Conservation (phyloP, 2,888 invertebrate species). For the Drosophila sordidapex region DNA sequence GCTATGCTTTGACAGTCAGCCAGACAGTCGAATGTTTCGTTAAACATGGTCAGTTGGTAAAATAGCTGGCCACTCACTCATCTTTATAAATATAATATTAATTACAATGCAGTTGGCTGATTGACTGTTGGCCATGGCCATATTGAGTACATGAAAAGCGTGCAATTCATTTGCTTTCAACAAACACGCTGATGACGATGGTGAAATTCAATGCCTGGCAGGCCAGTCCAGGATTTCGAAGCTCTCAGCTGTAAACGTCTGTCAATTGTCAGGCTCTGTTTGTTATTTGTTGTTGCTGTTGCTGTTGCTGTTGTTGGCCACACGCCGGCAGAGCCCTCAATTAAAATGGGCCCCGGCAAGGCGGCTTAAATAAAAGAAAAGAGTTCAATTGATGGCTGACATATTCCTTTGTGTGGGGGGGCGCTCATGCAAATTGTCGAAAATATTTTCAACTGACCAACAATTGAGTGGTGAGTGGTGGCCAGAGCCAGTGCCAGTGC, state of each 20-base stretch:
- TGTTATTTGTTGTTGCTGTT: slow-evolving; percentile 35
- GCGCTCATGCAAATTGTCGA: slow-evolving; percentile 78
- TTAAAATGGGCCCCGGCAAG: slow-evolving; percentile 69
- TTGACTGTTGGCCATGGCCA: slow-evolving; percentile 25
- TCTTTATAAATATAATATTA: slow-evolving; percentile 66
- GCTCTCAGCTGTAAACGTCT: slow-evolving; percentile 49
- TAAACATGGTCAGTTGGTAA: neutral
- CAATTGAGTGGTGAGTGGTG: slow-evolving; percentile 65
- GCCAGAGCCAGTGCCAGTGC: slow-evolving; percentile 2
- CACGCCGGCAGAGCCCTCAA: slow-evolving; percentile 74
- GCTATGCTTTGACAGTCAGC: neutral
- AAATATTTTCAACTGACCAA: slow-evolving; percentile 80
- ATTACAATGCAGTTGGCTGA: slow-evolving; percentile 53
- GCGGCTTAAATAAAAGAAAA: slow-evolving; percentile 60
- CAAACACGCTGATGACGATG: slow-evolving; percentile 47
- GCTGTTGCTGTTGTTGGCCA: slow-evolving; percentile 53
- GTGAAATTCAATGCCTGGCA: slow-evolving; percentile 63
- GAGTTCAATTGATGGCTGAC: slow-evolving; percentile 80
- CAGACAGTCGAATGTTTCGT: neutral
- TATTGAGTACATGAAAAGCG: slow-evolving; percentile 36
- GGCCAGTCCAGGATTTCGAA: slow-evolving; percentile 23
- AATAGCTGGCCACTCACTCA: slow-evolving; percentile 11
- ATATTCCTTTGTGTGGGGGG: slow-evolving; percentile 70
- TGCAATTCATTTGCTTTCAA: slow-evolving; percentile 59
- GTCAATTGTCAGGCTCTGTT: slow-evolving; percentile 60